Conservation (phyloP, 2,113 vertebrate genomes). For the Lasiurus cinereus region DNA sequence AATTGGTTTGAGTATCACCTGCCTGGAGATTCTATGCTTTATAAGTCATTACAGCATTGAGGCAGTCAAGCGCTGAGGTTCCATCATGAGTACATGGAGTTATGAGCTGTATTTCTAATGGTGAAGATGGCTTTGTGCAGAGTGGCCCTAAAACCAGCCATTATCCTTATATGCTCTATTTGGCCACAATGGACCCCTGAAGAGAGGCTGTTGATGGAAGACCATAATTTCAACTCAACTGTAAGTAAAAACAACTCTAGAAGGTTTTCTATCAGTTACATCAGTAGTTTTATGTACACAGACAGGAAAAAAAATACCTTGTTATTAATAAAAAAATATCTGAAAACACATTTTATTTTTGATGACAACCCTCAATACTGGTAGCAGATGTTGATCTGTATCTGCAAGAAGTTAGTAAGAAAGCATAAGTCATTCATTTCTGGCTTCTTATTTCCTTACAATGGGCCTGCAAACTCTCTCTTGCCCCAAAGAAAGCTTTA, state of each 20-base stretch:
- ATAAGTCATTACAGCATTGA: background rate
- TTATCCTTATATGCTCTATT: background rate
- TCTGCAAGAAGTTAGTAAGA: background rate
- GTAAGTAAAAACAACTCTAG: background rate
- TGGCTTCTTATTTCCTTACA: background rate
- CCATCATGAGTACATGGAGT: background rate
- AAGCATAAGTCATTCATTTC: background rate
- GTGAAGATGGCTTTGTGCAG: background rate
- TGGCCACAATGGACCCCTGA: background rate
- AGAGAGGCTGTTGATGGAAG: background rate
- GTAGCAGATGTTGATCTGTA: background rate
- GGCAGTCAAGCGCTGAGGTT: background rate
- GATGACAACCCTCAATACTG: background rate
- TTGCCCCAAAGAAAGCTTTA: background rate
- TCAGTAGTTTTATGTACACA: background rate
- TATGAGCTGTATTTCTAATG: background rate
- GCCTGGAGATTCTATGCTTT: background rate
- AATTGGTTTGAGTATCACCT: background rate
- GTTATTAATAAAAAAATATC: background rate
- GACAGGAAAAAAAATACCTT: background rate
- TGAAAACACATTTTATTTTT: conserved; percentile 13
- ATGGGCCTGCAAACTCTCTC: background rate
- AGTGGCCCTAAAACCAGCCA: conserved; percentile 15
- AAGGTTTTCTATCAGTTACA: background rate
- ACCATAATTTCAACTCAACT: background rate